Percentiles rank a stretch among this genome's conserved stretches.
Evolutionary conservation across 1,140 invertebrate species (phyloP).

Genomic region (Penaeus vannamei): DNA sequence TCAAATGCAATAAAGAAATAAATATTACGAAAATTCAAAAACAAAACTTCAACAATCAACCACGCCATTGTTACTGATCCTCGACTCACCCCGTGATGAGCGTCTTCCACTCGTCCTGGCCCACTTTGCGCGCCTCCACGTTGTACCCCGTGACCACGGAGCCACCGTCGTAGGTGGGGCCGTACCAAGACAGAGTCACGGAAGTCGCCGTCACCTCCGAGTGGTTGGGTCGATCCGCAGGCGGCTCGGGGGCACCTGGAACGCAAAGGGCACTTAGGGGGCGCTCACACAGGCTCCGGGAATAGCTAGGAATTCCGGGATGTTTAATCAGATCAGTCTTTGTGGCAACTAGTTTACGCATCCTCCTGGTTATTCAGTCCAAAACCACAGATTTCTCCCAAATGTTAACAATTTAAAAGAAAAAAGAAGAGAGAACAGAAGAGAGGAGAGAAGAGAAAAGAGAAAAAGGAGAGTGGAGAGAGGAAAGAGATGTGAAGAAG

Average conservation of each 20-base stretch:
- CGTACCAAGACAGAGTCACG: conserved; percentile 83
- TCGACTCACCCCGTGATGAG: conserved; percentile 58
- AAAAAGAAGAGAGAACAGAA: no score
- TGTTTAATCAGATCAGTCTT: no score
- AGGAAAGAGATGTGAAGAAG: no score
- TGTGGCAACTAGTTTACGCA: no score
- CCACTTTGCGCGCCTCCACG: conserved; percentile 79
- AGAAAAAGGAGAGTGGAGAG: no score
- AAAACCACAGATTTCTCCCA: no score
- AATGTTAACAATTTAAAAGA: no score
- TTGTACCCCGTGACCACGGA: conserved; percentile 86
- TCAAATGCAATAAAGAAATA: not conserved
- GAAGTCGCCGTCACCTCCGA: conserved; percentile 72
- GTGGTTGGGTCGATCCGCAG: conserved; percentile 79
- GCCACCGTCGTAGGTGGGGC: conserved; percentile 88
- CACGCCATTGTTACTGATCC: not conserved
- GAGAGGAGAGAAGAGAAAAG: no score
- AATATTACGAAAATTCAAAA: not conserved
- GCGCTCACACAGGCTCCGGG: no score
- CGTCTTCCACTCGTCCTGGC: conserved; percentile 49
- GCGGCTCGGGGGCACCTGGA: conserved; percentile 72
- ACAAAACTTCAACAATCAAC: not conserved
- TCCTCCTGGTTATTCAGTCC: no score
- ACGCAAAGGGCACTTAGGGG: not conserved
- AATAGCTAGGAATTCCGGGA: no score